These are phyloP conservation scores for Trichopoda pennipes DNA, from an alignment of 2,888 invertebrate genomes.

Conservation along the genomic window DNA sequence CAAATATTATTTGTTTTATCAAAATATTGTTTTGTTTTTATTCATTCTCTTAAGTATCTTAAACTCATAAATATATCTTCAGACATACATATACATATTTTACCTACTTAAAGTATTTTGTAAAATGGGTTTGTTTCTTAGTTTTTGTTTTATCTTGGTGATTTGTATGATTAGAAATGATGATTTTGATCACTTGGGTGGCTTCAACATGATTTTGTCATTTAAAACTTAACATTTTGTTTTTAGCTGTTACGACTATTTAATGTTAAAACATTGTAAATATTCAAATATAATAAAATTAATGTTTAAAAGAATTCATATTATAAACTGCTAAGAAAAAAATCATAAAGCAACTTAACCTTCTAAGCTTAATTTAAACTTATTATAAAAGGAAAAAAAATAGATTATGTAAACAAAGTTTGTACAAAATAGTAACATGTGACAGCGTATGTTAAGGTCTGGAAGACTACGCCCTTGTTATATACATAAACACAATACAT, in stretches of 20 bases:
- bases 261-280: constrained; percentile 1
- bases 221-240: constrained; percentile 37
- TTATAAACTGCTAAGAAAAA: neutral
- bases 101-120: constrained; percentile 44
- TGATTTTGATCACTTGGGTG: constrained; percentile 22
- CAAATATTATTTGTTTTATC: constrained; percentile 26
- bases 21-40: constrained; percentile 19
- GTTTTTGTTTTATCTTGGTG: neutral
- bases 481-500: too few relatives aligned
- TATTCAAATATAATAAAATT: constrained; percentile 7
- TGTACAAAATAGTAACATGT: too few relatives aligned
- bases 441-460: too few relatives aligned
- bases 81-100: constrained; percentile 46
- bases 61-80: constrained; percentile 55
- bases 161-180: neutral
- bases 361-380: neutral
- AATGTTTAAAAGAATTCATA: neutral
- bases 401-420: too few relatives aligned
- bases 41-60: constrained; percentile 53
- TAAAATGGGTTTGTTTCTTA: constrained; percentile 8
- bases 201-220: constrained; percentile 30
- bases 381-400: neutral
- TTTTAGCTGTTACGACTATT: constrained; percentile 17
- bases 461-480: too few relatives aligned
- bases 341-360: neutral